A percentile compares a stretch with the other conserved stretches of the same genome.
Evolutionary conservation across 1,140 invertebrate genomes (phyloP).

Genomic region (Euwallacea fornicatus): DNA sequence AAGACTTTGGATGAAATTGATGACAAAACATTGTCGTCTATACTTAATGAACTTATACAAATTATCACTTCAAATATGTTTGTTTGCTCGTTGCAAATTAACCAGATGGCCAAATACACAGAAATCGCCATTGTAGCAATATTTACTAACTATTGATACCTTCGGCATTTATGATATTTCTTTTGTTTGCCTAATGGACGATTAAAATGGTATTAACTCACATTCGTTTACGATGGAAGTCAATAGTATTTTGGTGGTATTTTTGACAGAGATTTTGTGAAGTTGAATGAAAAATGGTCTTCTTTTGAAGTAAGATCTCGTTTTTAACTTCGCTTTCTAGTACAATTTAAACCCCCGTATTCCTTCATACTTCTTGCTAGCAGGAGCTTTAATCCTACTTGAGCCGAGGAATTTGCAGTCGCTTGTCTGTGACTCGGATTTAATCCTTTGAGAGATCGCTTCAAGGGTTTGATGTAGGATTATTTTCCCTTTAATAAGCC

Average conservation of each 20-base stretch:
- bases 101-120: neutral
- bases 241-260: too few relatives aligned
- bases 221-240: too few relatives aligned
- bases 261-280: too few relatives aligned
- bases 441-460: slow-evolving; percentile 6
- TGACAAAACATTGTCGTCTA: too few relatives aligned
- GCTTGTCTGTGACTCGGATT: neutral
- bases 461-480: neutral
- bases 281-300: too few relatives aligned
- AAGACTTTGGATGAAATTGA: too few relatives aligned
- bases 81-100: too few relatives aligned
- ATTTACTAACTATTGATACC: neutral
- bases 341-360: neutral
- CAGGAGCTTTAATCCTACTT: slow-evolving; percentile 2
- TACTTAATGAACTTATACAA: too few relatives aligned
- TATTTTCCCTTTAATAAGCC: neutral
- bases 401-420: slow-evolving; percentile 2
- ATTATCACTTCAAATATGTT: too few relatives aligned
- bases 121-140: neutral
- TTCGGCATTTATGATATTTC: neutral
- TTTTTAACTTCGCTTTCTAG: too few relatives aligned
- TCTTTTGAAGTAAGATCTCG: too few relatives aligned
- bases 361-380: neutral
- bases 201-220: neutral
- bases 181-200: neutral